Base-by-base conservation (phyloP, 2,888 invertebrate genomes). In the Esperia sulphurella region DNA sequence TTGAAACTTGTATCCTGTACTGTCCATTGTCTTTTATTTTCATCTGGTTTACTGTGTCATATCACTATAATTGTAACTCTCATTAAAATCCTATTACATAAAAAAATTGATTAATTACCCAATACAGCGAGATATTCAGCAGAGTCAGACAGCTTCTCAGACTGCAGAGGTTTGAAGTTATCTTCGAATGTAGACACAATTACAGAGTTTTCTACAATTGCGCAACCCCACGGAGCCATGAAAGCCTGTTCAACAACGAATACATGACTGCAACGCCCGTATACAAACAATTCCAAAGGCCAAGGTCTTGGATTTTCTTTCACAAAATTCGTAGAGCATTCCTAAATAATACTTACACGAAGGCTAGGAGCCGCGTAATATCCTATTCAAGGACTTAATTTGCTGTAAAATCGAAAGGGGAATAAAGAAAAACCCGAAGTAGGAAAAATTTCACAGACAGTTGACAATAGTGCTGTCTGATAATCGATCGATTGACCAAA, bases 91-190 rank as follows among this genome's bases (percentile, higher is more conserved):
- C 21, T 21, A 21, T 21, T 21, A 21, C 21, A 21, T 21, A 5
- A 3, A 21, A 21, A 21, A 3, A 21, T 3, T 21, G 21, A n/a
- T 46, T 52, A 58, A 49, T 58, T 83, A 95, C 95, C 94, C 62
- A 95, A 90, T 56, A 91, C 79, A 52, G 92, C 92, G 47, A 95
- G 79, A 75, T 94, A 94, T 64, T 92, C 91, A 9, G 91, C 90
- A 1, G 94, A 94, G 65, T 93, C 93, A 0, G 92, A 90, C 47
- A 94, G 75, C 56, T 86, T 90, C 46, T 77, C 74, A 44, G 61
- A 65, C 50, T 75, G 65, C 28, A 59, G 60, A 30, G 91, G 83
- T 56, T 81, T 75, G 65, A 92, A 92, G 72, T 92, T 88, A 61
- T 92, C 92, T 75, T 92, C 92, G 59, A 93, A 92, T 65, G 80